phyloP scores from a whole-genome alignment of 2,797 vertebrate species.

The Neosalanx taihuensis region DNA sequence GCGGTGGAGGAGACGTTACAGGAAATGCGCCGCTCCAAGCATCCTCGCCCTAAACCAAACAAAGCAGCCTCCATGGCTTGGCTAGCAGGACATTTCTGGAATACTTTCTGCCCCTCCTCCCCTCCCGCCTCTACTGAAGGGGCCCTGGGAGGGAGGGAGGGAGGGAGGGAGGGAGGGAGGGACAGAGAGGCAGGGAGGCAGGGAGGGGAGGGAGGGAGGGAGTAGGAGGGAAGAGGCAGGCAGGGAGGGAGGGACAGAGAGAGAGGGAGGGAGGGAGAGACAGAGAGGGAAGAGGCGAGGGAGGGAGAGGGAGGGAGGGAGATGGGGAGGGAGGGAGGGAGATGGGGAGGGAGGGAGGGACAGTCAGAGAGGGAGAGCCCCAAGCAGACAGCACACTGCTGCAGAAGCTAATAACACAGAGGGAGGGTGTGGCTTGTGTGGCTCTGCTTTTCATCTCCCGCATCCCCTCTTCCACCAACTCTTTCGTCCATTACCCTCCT shows the following conservation, averaged over 20 bases:
- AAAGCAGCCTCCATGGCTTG: conserved; percentile 50
- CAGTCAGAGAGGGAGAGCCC: background rate
- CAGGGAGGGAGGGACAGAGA: background rate
- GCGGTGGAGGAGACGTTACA: conserved; percentile 13
- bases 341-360: conserved; percentile 12
- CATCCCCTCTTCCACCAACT: background rate
- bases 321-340: conserved; percentile 13
- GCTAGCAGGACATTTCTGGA: conserved; percentile 71
- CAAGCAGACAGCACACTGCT: conserved; percentile 12
- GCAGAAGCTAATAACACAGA: conserved; percentile 9
- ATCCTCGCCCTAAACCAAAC: conserved; percentile 58
- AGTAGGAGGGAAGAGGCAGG: no score
- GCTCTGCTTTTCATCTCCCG: conserved; percentile 5
- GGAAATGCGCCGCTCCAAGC: conserved; percentile 47
- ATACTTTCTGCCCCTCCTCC: conserved; percentile 65
- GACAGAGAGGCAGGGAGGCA: background rate
- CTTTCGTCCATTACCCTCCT: background rate
- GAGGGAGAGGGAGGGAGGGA: conserved; percentile 10
- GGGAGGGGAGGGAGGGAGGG: conserved; percentile 11
- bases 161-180: conserved; percentile 15
- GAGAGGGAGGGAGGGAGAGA: background rate
- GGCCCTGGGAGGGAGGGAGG: conserved; percentile 57
- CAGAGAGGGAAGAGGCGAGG: conserved; percentile 13
- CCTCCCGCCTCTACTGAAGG: conserved; percentile 46
- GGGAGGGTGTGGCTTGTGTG: conserved; percentile 10